phyloP scores from a whole-genome alignment of 1,140 invertebrate genomes.

The Drosophila grimshawi region DNA sequence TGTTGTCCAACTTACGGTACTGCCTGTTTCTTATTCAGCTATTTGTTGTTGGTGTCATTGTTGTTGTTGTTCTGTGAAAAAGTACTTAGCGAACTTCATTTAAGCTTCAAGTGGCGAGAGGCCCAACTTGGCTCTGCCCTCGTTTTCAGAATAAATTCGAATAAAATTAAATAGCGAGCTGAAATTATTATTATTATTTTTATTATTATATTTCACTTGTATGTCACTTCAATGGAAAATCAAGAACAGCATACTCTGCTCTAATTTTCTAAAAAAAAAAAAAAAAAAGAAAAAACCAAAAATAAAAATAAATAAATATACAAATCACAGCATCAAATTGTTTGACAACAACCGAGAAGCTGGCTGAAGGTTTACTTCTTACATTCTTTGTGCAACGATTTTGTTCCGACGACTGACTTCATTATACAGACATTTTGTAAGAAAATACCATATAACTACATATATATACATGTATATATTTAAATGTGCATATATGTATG shows the following conservation, averaged over 20 bases:
- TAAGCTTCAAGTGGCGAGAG: slow-evolving; percentile 67
- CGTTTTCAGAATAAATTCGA: slow-evolving; percentile 78
- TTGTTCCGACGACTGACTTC: slow-evolving; percentile 68
- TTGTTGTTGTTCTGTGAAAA: slow-evolving; percentile 58
- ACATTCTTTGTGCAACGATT: slow-evolving; percentile 39
- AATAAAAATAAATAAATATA: slow-evolving; percentile 53
- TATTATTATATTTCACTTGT: slow-evolving; percentile 27
- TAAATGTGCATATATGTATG: not conserved
- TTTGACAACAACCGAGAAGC: slow-evolving; percentile 47
- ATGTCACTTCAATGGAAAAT: slow-evolving; percentile 71
- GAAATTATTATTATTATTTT: slow-evolving; percentile 57
- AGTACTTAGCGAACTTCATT: slow-evolving; percentile 80
- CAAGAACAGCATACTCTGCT: slow-evolving; percentile 58
- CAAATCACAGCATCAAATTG: slow-evolving; percentile 47
- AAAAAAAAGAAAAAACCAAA: slow-evolving; percentile 13
- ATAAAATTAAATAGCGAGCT: slow-evolving; percentile 70
- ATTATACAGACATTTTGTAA: slow-evolving; percentile 74
- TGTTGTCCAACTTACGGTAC: slow-evolving; percentile 37
- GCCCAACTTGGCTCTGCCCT: slow-evolving; percentile 10
- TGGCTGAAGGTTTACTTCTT: slow-evolving; percentile 38
- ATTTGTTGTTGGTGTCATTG: slow-evolving; percentile 41
- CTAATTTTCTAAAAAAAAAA: slow-evolving; percentile 68
- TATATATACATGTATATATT: slow-evolving; percentile 18
- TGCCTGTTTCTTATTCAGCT: slow-evolving; percentile 43
- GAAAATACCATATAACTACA: slow-evolving; percentile 64